Conservation (phyloP, 2,888 invertebrate genomes). For the Rhingia campestris region DNA sequence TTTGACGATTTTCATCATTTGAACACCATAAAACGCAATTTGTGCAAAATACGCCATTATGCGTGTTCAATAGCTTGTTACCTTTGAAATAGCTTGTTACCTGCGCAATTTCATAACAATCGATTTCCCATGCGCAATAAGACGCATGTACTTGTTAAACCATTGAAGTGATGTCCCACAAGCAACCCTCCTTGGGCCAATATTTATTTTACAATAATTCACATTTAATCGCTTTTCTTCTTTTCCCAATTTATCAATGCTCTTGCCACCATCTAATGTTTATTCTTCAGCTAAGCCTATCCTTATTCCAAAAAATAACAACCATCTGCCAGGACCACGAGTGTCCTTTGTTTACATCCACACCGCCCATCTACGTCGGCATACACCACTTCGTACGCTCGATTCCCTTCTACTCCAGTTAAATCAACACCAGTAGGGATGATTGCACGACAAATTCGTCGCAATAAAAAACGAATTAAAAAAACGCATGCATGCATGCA, state of each 20-base stretch:
- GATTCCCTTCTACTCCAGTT: background rate
- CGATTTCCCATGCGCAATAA: too few relatives aligned
- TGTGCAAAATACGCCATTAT: too few relatives aligned
- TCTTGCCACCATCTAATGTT: conserved; percentile 16
- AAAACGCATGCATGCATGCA: conserved; percentile 31
- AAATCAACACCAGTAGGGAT: conserved; percentile 27
- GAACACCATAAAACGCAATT: too few relatives aligned
- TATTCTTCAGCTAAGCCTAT: conserved; percentile 35
- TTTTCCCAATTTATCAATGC: conserved; percentile 4
- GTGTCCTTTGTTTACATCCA: conserved; percentile 56
- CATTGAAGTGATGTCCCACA: conserved; percentile 47
- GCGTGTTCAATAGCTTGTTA: too few relatives aligned
- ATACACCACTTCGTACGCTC: background rate
- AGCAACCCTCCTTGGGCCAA: conserved; percentile 52
- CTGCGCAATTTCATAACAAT: too few relatives aligned
- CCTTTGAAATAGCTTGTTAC: too few relatives aligned
- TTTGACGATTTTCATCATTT: too few relatives aligned
- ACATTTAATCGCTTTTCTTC: conserved; percentile 31
- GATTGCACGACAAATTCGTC: conserved; percentile 32
- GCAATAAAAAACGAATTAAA: conserved; percentile 48
- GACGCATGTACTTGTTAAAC: background rate
- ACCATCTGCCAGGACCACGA: conserved; percentile 40
- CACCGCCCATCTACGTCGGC: background rate
- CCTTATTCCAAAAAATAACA: conserved; percentile 38
- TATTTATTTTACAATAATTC: conserved; percentile 58